Evolutionary conservation across 2,797 vertebrate species (phyloP).

Genomic region (Anas acuta): DNA sequence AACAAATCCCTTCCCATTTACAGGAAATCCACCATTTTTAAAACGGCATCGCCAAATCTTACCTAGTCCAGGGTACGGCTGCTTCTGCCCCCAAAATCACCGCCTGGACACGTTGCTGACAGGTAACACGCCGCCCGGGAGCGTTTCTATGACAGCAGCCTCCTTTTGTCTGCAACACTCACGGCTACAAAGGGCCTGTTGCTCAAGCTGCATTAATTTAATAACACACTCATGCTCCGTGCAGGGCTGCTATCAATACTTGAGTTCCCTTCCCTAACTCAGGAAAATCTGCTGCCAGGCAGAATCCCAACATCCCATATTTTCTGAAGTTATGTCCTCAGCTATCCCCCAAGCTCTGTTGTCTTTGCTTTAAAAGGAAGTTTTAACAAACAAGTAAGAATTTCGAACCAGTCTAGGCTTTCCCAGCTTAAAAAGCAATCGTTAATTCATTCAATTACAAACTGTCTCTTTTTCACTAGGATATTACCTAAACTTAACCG

Average conservation of each 20-base stretch:
- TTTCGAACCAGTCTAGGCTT: neutral
- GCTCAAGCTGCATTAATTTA: neutral
- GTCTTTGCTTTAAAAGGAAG: neutral
- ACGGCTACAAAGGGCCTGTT: neutral
- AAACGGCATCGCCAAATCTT: neutral
- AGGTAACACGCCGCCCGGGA: neutral
- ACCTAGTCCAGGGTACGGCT: neutral
- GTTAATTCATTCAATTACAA: neutral
- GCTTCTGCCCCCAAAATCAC: neutral
- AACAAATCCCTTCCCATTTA: neutral
- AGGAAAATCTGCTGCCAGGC: neutral
- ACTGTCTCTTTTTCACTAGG: neutral
- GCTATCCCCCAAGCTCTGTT: neutral
- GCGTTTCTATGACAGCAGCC: slow-evolving; percentile 38
- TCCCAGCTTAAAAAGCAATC: neutral
- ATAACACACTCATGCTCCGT: neutral
- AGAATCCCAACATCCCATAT: rapidly evolving
- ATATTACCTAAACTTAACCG: neutral
- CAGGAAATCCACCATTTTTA: neutral
- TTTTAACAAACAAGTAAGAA: neutral
- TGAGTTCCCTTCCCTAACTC: neutral
- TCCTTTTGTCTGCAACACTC: neutral
- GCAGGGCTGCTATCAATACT: neutral
- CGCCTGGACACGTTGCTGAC: neutral
- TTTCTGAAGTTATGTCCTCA: neutral